These are phyloP conservation scores for Antheraea pernyi DNA, from an alignment of 1,140 invertebrate genomes.

Conservation along the genomic window DNA sequence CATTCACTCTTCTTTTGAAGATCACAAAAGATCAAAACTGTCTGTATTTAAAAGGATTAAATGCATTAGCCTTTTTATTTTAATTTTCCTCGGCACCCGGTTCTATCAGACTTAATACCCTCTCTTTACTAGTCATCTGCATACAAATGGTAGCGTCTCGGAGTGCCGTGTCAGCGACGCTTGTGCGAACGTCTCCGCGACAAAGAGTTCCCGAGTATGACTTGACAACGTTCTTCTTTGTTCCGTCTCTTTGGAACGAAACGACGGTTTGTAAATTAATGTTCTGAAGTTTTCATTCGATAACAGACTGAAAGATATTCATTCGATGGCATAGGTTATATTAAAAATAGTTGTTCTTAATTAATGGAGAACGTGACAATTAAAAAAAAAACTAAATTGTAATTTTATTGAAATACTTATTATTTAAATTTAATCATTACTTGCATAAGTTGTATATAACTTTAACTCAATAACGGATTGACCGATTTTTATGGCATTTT, in stretches of 20 bases:
- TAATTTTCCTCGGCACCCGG: not conserved
- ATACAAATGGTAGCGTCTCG: conserved; percentile 48
- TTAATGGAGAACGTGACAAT: too few relatives aligned
- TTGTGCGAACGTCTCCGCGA: conserved; percentile 42
- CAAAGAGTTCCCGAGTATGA: conserved; percentile 48
- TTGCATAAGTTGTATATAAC: too few relatives aligned
- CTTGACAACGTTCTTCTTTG: conserved; percentile 10
- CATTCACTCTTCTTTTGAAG: too few relatives aligned
- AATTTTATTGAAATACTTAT: too few relatives aligned
- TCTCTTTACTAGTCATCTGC: conserved; percentile 51
- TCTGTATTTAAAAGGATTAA: not conserved
- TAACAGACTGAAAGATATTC: not conserved
- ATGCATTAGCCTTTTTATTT: not conserved
- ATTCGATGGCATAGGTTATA: too few relatives aligned
- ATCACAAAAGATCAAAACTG: too few relatives aligned
- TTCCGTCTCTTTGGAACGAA: conserved; percentile 36
- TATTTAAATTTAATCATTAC: too few relatives aligned
- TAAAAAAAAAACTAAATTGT: too few relatives aligned
- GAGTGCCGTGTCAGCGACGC: conserved; percentile 43
- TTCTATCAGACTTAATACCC: conserved; percentile 36
- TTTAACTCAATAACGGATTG: too few relatives aligned
- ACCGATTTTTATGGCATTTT: too few relatives aligned
- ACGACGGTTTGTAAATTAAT: conserved; percentile 20
- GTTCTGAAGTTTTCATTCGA: conserved; percentile 8
- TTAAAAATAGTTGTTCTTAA: too few relatives aligned